Base-by-base conservation (phyloP, 2,113 vertebrate species). In the Baryphthengus martii region DNA sequence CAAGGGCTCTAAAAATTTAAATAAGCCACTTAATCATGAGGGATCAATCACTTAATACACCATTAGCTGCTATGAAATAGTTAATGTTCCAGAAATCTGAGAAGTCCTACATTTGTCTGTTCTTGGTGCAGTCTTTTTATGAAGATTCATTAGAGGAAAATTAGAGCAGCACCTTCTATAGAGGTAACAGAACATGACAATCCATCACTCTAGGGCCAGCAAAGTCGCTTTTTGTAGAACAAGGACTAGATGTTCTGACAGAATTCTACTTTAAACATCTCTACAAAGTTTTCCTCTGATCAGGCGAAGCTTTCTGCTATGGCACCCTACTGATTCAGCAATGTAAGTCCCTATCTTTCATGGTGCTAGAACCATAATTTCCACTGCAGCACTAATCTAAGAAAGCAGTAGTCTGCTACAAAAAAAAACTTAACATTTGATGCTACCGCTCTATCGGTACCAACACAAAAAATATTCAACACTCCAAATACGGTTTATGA, bases 61-160 rank as follows among this genome's bases (percentile, higher is more conserved):
- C 28, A 95, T 97, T 68, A 93, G 80, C 49, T 97, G 93, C 86
- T 98, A 97, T 21, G 88, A 98, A 91, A 88, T 96, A 33, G 49
- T 76, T 91, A 94, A 91, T n/a, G 58, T 67, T 79, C 83, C 93
- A 58, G 73, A 95, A 70, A 75, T 50, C 53, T 61, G 67, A 26
- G 40, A 91, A 84, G 98, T 1, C 17, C n/a, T 11, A 35, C 93
- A 98, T 89, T 93, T 97, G 65, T 97, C 98, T 72, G 70, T 97
- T 40, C 58, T 93, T 55, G 70, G 78, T 25, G 91, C 92, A 14
- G 97, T 98, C 67, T 90, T 81, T 94, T 95, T 28, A 66, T 35
- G 9, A 65, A 84, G 31, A 37, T 45, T 96, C 47, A 73, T 56
- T 45, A 85, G 35, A 63, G 55, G 77, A 88, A 63, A 89, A 90